Conservation (phyloP, 2,888 invertebrate species). For the Pollenia angustigena region DNA sequence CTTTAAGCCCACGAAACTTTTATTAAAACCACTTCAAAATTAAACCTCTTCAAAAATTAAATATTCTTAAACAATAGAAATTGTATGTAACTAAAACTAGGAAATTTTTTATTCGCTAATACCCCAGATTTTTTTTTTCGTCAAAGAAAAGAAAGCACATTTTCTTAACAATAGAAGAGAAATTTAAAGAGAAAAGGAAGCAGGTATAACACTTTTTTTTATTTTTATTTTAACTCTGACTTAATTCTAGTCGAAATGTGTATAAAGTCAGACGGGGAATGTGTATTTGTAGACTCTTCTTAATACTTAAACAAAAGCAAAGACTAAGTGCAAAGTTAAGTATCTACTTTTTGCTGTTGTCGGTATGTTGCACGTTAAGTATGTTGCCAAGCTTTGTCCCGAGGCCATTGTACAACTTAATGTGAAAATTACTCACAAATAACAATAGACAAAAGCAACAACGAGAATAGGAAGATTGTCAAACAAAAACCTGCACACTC, state of each 20-base stretch:
- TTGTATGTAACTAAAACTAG: no score
- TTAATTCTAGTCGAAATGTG: constrained; percentile 15
- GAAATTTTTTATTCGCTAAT: constrained; percentile 1
- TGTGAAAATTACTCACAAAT: constrained; percentile 56
- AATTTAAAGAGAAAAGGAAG: constrained; percentile 13
- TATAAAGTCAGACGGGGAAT: constrained; percentile 1
- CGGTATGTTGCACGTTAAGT: background rate
- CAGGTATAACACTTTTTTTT: background rate
- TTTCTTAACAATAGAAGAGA: constrained; percentile 24
- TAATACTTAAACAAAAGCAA: constrained; percentile 44
- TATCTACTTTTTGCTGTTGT: constrained; percentile 61
- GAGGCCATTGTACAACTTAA: constrained; percentile 58
- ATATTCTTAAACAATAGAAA: no score
- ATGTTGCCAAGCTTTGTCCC: constrained; percentile 31
- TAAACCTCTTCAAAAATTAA: no score
- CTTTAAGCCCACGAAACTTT: no score
- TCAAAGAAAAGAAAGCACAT: background rate
- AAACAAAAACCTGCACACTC: background rate
- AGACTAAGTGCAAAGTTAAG: constrained; percentile 67
- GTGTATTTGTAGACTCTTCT: constrained; percentile 7
- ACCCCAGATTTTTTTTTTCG: background rate
- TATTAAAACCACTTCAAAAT: no score
- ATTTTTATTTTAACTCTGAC: constrained; percentile 2
- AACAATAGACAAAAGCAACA: constrained; percentile 30
- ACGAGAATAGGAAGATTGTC: background rate